Conservation (phyloP, 2,113 vertebrate genomes). For the Neolamprologus falcicula region DNA sequence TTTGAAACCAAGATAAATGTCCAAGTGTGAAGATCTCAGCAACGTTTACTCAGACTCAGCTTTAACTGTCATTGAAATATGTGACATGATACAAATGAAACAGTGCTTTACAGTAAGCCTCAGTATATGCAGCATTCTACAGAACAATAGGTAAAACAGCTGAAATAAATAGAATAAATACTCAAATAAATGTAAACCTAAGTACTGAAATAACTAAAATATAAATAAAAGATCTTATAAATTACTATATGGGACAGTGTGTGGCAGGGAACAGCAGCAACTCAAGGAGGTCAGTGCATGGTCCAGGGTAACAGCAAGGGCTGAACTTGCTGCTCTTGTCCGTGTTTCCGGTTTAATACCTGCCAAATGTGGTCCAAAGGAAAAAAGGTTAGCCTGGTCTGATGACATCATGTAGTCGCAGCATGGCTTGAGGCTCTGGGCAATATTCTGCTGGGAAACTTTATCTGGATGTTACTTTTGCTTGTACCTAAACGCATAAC, state of each 20-base stretch:
- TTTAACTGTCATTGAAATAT: not conserved
- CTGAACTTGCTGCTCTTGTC: not conserved
- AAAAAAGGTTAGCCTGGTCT: not conserved
- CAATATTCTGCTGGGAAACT: not conserved
- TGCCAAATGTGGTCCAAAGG: not conserved
- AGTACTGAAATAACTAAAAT: not conserved
- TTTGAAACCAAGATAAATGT: not conserved
- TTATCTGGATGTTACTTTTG: not conserved
- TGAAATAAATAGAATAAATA: not conserved
- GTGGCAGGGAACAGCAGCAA: not conserved
- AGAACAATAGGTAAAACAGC: not conserved
- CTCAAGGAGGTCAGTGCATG: not conserved
- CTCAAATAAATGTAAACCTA: not conserved
- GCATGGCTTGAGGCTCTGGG: not conserved
- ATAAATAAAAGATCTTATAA: not conserved
- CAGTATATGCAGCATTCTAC: not conserved
- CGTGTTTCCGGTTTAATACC: not conserved
- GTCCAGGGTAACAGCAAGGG: rapidly evolving
- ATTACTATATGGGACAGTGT: not conserved
- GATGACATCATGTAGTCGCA: not conserved
- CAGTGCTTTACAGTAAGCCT: not conserved
- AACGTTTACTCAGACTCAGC: not conserved
- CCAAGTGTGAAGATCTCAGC: not conserved
- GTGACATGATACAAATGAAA: not conserved
- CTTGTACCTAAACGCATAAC: not conserved